Base-by-base conservation (phyloP, 92 coral and sea anemone species). In the Nematostella vectensis region DNA sequence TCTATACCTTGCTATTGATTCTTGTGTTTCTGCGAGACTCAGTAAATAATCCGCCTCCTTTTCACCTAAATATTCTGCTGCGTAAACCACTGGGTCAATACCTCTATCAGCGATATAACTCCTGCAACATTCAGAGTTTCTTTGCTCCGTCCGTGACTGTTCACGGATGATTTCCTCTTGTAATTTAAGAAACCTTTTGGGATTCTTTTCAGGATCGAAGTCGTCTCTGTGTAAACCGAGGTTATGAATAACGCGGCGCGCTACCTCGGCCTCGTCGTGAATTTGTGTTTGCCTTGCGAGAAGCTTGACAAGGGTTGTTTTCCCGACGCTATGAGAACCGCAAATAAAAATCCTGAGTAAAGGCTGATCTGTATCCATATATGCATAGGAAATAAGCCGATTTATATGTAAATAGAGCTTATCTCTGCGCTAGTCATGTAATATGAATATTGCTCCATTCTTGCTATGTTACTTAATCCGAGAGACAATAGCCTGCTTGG, bases 261-360 rank as follows among this genome's bases (percentile, higher is more conserved):
- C 98, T 11, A 86, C 81, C 42, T 91, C 98, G 15, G 87, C 52
- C 56, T 82, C 79, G 0, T 57, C 54, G 27, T 67, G 73, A 13
- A 87, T 27, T 18, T 72, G 50, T 4, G 68, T 63, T 50, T 59
- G 64, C 47, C 51, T 58, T 0, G 78, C 80, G 29, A 91, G 52
- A 47, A 65, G 63, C 15, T 67, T 29, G 20, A 88, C 78, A 13
- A 91, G 57, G 2, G 95, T 91, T 39, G 98, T 77, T 58, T 91
- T 91, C 1, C 98, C 98, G 4, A 78, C 75, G 53, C 96, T 91
- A 60, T 91, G 97, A 18, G 98, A 95, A 4, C 98, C 98, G 33
- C 98, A 91, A 21, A 91, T 56, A 43, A 81, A 91, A 31, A 86
- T 82, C 15, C 91, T 79, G 11, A 68, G 54, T 71, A 70, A n/a